Percentiles rank a stretch among this genome's conserved stretches.
These are phyloP conservation scores for Trissolcus brochymenae DNA, from an alignment of 2,888 invertebrate genomes.

Conservation along the genomic window DNA sequence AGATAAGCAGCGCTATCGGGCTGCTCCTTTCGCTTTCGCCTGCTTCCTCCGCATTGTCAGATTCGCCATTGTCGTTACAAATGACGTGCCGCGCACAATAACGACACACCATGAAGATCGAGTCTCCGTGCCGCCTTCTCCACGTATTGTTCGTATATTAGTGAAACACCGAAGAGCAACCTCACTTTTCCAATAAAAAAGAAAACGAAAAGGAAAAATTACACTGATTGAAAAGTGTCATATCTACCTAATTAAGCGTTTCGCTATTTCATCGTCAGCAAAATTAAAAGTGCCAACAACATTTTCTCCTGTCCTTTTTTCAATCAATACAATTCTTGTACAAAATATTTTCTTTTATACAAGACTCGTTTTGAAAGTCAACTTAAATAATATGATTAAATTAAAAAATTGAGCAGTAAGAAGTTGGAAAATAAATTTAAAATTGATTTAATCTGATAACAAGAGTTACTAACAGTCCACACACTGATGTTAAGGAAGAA, in stretches of 20 bases:
- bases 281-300: neutral
- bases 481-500: too few species aligned
- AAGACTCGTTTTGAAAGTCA: too few species aligned
- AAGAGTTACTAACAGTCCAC: too few species aligned
- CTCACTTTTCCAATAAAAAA: constrained; percentile 34
- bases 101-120: constrained; percentile 53
- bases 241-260: constrained; percentile 15
- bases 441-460: too few species aligned
- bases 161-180: constrained; percentile 50
- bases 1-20: constrained; percentile 50
- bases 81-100: constrained; percentile 54
- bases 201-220: constrained; percentile 11
- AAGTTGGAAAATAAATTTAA: too few species aligned
- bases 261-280: neutral
- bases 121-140: constrained; percentile 37
- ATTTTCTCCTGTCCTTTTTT: neutral
- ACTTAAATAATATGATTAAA: too few species aligned
- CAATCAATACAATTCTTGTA: too few species aligned
- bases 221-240: neutral
- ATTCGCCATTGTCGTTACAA: constrained; percentile 54
- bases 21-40: constrained; percentile 49
- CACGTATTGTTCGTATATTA: constrained; percentile 48
- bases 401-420: too few species aligned
- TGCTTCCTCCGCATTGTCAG: constrained; percentile 55
- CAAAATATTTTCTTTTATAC: too few species aligned